Percentiles rank a stretch among this genome's conserved stretches.
phyloP scores from a whole-genome alignment of 2,113 vertebrate species.

The Atherinomorus stipes region DNA sequence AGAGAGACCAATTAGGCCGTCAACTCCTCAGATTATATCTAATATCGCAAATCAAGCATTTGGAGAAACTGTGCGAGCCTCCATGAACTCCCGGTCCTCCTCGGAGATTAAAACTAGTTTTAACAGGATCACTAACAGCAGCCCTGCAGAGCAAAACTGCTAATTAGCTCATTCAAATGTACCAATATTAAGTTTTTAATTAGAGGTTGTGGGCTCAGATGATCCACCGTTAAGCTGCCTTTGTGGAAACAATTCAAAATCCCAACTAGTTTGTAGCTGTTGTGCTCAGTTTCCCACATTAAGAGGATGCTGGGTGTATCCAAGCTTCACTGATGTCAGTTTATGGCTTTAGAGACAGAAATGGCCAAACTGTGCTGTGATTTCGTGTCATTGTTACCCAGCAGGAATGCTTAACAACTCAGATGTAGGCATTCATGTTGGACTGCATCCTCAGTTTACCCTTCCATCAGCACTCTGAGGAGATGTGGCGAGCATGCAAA shows the following conservation, averaged over 20 bases:
- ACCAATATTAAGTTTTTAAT: neutral
- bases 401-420: too few species aligned
- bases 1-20: slow-evolving; percentile 24
- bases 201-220: neutral
- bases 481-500: neutral
- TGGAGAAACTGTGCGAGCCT: slow-evolving; percentile 25
- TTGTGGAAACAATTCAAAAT: slow-evolving; percentile 1
- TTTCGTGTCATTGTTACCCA: too few species aligned
- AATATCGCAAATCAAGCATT: slow-evolving; percentile 10
- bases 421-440: neutral
- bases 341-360: too few species aligned
- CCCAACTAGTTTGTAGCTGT: neutral
- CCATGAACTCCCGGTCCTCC: neutral
- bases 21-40: slow-evolving; percentile 23
- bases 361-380: too few species aligned
- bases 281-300: neutral
- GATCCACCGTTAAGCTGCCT: neutral
- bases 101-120: neutral
- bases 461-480: neutral
- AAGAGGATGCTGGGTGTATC: neutral
- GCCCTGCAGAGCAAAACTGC: neutral
- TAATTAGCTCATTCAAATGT: neutral
- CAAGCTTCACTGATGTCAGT: too few species aligned
- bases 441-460: neutral
- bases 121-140: neutral